A percentile compares a stretch with the other conserved stretches of the same genome.
These are phyloP conservation scores for Nephrotoma appendiculata DNA, from an alignment of 2,888 invertebrate genomes.

Conservation along the genomic window DNA sequence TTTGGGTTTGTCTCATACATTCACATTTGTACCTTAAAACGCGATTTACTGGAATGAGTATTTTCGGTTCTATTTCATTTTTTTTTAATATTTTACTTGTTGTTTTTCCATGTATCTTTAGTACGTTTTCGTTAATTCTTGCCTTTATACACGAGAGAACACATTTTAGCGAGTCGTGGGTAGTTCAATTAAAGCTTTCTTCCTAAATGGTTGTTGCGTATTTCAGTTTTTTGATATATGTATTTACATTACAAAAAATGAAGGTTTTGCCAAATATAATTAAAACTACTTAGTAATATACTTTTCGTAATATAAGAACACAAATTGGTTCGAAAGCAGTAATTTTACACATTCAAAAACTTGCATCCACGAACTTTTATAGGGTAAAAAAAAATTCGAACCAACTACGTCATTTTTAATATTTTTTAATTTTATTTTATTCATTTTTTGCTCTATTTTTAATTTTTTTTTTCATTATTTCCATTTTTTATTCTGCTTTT, in stretches of 20 bases:
- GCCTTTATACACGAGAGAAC: not conserved
- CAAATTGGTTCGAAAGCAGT: not conserved
- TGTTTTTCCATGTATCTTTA: not conserved
- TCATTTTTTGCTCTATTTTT: not conserved
- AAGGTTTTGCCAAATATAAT: too few species aligned
- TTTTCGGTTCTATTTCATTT: not conserved
- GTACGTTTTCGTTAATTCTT: not conserved
- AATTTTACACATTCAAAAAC: not conserved
- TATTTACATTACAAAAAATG: too few species aligned
- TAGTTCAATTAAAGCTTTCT: not conserved
- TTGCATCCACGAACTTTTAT: not conserved
- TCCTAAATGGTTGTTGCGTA: too few species aligned
- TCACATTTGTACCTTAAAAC: not conserved
- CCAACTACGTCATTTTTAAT: not conserved
- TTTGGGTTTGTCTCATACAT: conserved; percentile 1
- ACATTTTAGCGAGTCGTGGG: not conserved
- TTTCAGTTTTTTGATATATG: too few species aligned
- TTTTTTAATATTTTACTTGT: not conserved
- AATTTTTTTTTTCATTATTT: not conserved
- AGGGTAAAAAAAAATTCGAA: not conserved
- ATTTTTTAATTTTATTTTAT: not conserved
- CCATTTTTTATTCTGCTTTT: not conserved
- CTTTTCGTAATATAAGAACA: not conserved
- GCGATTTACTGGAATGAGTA: not conserved
- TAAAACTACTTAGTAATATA: too few species aligned